These are phyloP conservation scores for Tupaia tana DNA, from an alignment of 2,113 vertebrate genomes.

Conservation along the genomic window DNA sequence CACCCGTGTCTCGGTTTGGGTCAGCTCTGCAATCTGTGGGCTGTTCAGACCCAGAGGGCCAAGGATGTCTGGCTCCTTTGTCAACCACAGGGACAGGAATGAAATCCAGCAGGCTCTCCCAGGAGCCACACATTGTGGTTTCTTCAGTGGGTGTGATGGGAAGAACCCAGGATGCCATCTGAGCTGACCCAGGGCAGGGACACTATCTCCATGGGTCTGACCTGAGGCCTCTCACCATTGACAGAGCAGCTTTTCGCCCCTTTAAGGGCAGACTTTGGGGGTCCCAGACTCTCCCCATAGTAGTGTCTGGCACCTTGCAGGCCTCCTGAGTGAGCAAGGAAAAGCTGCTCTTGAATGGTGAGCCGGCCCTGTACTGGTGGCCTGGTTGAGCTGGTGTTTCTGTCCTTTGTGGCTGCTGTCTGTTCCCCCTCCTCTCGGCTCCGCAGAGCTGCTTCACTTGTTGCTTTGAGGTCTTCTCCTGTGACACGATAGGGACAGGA, in stretches of 20 bases:
- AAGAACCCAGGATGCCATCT: not conserved
- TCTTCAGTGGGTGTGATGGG: constrained; percentile 57
- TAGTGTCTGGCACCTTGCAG: not conserved
- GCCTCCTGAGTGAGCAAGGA: not conserved
- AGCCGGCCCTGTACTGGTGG: accelerated
- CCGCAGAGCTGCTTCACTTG: not conserved
- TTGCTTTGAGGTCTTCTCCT: constrained; percentile 23
- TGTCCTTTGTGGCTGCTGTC: not conserved
- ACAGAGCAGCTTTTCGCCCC: not conserved
- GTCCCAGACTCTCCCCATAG: not conserved
- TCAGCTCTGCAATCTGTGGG: constrained; percentile 38
- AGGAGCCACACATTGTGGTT: constrained; percentile 44
- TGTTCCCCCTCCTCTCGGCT: not conserved
- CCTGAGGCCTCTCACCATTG: not conserved
- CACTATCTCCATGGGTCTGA: not conserved
- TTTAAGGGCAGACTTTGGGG: not conserved
- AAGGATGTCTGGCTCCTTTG: constrained; percentile 62
- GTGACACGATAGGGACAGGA: not conserved
- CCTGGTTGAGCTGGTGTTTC: not conserved
- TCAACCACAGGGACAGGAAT: constrained; percentile 57
- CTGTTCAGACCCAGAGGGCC: constrained; percentile 4
- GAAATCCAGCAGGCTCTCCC: constrained; percentile 71
- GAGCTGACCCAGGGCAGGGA: constrained; percentile 3
- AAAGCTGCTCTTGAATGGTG: not conserved
- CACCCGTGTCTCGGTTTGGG: not conserved